phyloP scores from a whole-genome alignment of 2,113 vertebrate genomes.

The Tor tambroides region DNA sequence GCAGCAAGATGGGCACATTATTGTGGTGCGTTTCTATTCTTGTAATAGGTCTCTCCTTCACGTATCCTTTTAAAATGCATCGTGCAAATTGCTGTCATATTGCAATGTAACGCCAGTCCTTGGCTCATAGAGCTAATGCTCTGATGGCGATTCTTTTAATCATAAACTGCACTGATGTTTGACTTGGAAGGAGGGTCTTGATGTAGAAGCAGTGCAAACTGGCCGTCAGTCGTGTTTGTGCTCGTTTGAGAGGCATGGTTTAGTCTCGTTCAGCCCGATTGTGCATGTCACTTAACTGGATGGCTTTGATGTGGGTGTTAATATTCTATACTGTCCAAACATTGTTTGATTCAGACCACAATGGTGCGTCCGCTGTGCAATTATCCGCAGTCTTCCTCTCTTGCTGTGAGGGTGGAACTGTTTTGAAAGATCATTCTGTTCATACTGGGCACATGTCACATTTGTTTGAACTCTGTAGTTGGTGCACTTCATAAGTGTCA shows the following conservation, averaged over 20 bases:
- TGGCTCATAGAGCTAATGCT: neutral
- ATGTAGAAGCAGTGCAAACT: neutral
- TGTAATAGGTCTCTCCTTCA: neutral
- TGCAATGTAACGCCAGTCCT: neutral
- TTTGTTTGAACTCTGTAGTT: conserved; percentile 3
- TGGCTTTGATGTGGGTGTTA: conserved; percentile 19
- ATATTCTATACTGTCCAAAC: conserved; percentile 24
- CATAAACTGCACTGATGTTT: neutral
- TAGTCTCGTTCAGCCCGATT: neutral
- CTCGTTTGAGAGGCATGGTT: neutral
- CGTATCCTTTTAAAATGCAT: conserved; percentile 13
- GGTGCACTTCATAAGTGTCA: neutral
- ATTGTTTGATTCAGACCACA: neutral
- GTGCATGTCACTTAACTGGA: neutral
- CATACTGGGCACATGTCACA: neutral
- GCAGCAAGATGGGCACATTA: conserved; percentile 68
- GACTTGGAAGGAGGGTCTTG: neutral
- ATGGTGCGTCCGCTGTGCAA: neutral
- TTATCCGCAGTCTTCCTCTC: conserved; percentile 1
- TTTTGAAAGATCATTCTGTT: conserved; percentile 1
- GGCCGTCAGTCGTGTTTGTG: neutral
- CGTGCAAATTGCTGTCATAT: conserved; percentile 31
- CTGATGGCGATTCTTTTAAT: conserved; percentile 5
- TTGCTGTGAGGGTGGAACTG: neutral
- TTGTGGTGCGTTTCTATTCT: conserved; percentile 26